Evolutionary conservation across 2,888 invertebrate genomes (phyloP).

Genomic region (Epinotia ramella): DNA sequence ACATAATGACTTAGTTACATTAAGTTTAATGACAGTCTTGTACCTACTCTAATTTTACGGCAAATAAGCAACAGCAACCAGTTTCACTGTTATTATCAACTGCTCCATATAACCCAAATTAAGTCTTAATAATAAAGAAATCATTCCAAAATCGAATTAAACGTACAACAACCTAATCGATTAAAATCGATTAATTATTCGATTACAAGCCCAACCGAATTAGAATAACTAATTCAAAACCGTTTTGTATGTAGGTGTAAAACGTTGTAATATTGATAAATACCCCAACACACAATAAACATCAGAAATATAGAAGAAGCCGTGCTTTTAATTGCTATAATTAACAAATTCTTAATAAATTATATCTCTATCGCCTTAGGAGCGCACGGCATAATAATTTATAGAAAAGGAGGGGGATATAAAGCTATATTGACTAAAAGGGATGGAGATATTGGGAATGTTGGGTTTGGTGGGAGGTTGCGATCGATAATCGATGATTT

Average conservation of each 20-base stretch:
- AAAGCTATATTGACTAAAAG: constrained; percentile 22
- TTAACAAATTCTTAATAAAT: constrained; percentile 49
- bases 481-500: constrained; percentile 48
- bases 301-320: constrained; percentile 45
- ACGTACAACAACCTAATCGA: constrained; percentile 51
- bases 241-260: constrained; percentile 44
- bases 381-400: constrained; percentile 45
- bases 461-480: constrained; percentile 43
- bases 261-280: constrained; percentile 46
- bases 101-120: constrained; percentile 33
- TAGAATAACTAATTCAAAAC: constrained; percentile 50
- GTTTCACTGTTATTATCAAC: constrained; percentile 27
- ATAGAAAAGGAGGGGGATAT: constrained; percentile 40
- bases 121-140: constrained; percentile 44
- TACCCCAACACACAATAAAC: constrained; percentile 47
- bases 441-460: constrained; percentile 43
- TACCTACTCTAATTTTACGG: constrained; percentile 30
- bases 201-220: constrained; percentile 65
- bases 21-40: constrained; percentile 19
- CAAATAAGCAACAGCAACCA: constrained; percentile 29
- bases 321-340: constrained; percentile 49
- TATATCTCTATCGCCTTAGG: constrained; percentile 48
- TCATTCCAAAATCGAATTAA: constrained; percentile 45
- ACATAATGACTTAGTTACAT: constrained; percentile 26
- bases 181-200: constrained; percentile 70